Percentiles rank a stretch among this genome's conserved stretches.
Evolutionary conservation across 2,888 invertebrate species (phyloP).

Genomic region (Chrysopilus asiliformis): DNA sequence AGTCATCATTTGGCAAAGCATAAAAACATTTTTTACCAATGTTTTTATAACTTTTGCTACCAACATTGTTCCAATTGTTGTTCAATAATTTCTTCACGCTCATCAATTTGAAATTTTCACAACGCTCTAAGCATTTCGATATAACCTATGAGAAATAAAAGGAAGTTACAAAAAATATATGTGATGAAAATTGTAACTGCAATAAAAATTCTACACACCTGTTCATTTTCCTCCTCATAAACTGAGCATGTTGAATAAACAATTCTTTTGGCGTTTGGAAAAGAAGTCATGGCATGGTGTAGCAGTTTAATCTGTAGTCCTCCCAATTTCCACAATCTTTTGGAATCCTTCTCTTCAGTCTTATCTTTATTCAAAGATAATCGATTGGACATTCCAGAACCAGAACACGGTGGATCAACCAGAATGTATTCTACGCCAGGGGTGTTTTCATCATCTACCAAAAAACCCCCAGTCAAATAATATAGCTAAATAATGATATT

Average conservation of each 20-base stretch:
- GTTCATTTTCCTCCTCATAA: constrained; percentile 82
- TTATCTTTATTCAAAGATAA: constrained; percentile 34
- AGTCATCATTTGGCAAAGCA: constrained; percentile 58
- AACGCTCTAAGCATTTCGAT: constrained; percentile 24
- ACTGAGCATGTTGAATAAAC: constrained; percentile 96
- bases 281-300: constrained; percentile 68
- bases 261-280: constrained; percentile 70
- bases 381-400: constrained; percentile 63
- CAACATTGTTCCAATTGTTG: constrained; percentile 54
- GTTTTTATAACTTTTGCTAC: constrained; percentile 48
- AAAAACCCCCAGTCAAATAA: too few species aligned
- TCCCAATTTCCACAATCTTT: constrained; percentile 51
- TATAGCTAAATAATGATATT: too few species aligned
- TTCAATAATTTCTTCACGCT: constrained; percentile 46
- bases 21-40: constrained; percentile 66
- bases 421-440: constrained; percentile 73
- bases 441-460: constrained; percentile 36
- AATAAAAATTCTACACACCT: constrained; percentile 40
- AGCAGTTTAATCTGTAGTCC: constrained; percentile 72
- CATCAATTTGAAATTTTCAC: constrained; percentile 46
- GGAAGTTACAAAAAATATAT: constrained; percentile 17
- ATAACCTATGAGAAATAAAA: constrained; percentile 42
- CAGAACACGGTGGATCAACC: constrained; percentile 96
- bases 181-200: constrained; percentile 49
- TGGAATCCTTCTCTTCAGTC: constrained; percentile 36